Percentiles rank a stretch among this genome's conserved stretches.
These are phyloP conservation scores for Melanotaenia duboulayi DNA, from an alignment of 2,113 vertebrate species.

Conservation along the genomic window DNA sequence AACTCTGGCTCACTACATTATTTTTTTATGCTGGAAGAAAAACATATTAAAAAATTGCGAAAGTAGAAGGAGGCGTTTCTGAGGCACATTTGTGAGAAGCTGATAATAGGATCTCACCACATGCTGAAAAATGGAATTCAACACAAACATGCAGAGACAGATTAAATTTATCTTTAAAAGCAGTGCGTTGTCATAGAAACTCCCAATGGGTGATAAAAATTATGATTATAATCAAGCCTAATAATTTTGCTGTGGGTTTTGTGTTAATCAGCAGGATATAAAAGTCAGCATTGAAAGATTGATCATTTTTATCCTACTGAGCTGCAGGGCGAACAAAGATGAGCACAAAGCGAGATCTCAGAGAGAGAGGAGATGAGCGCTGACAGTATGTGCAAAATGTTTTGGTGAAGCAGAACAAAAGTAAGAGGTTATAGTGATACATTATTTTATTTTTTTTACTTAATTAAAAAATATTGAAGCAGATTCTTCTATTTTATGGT, in stretches of 20 bases:
- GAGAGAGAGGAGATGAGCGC: not conserved
- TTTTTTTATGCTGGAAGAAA: too few species aligned
- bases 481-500: too few species aligned
- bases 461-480: not conserved
- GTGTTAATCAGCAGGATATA: not conserved
- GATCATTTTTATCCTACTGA: conserved; percentile 5
- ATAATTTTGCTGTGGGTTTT: not conserved
- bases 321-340: not conserved
- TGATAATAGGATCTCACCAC: not conserved
- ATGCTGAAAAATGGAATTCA: not conserved
- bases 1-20: too few species aligned
- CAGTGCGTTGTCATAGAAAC: conserved; percentile 46
- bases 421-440: not conserved
- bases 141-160: conserved; percentile 1
- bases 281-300: not conserved
- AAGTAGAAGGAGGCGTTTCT: not conserved
- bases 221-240: not conserved
- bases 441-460: not conserved
- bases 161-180: not conserved
- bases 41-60: too few species aligned
- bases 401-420: not conserved
- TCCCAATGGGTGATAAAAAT: not conserved
- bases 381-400: not conserved
- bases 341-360: not conserved
- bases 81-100: not conserved